Percentiles rank a stretch among this genome's conserved stretches.
phyloP scores from a whole-genome alignment of 1,140 invertebrate genomes.

The Homalodisca vitripennis region DNA sequence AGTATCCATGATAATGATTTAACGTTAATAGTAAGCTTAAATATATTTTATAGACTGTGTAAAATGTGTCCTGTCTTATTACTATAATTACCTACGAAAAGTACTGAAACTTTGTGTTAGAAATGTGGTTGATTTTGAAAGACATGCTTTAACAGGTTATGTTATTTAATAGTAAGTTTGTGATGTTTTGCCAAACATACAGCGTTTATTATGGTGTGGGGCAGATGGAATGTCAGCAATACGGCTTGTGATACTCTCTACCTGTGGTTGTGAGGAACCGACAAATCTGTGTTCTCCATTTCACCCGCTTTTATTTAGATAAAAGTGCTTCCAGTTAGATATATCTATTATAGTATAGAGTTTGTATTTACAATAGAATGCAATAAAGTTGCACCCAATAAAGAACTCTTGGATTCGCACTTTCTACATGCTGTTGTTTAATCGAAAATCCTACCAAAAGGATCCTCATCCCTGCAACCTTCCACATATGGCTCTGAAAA shows the following conservation, averaged over 20 bases:
- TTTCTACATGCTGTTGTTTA: too few species aligned
- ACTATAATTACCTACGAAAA: too few species aligned
- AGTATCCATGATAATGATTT: too few species aligned
- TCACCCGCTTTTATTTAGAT: slow-evolving; percentile 14
- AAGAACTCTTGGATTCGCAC: slow-evolving; percentile 10
- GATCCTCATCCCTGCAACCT: too few species aligned
- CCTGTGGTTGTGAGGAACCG: background rate
- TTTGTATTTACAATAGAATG: background rate
- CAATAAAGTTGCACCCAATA: slow-evolving; percentile 3
- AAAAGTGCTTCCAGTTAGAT: slow-evolving; percentile 18
- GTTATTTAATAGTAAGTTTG: background rate
- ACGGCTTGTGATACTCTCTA: background rate
- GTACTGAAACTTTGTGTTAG: too few species aligned
- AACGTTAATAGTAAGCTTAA: too few species aligned
- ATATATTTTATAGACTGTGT: too few species aligned
- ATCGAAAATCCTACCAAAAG: too few species aligned
- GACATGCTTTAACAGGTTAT: background rate
- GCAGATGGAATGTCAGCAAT: background rate
- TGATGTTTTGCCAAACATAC: background rate
- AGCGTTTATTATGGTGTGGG: background rate
- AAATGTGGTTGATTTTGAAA: too few species aligned
- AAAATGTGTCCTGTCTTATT: too few species aligned
- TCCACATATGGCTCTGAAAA: too few species aligned
- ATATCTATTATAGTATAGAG: slow-evolving; percentile 17
- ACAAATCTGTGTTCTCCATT: slow-evolving; percentile 9